Percentiles rank a stretch among this genome's conserved stretches.
Conservation (phyloP, 2,888 invertebrate genomes). For the Caenorhabditis doughertyi region DNA sequence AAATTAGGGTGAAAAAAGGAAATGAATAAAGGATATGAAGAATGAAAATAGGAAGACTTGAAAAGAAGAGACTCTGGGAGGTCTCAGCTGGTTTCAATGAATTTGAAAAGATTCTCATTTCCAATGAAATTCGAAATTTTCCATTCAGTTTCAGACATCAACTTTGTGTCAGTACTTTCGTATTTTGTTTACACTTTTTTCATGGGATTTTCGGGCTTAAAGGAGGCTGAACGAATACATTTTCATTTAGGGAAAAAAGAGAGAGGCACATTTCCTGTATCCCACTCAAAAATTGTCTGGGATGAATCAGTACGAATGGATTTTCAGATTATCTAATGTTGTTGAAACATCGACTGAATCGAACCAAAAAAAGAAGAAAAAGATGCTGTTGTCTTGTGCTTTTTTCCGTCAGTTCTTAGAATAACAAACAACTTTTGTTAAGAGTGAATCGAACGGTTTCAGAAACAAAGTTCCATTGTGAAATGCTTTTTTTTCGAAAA, state of each 20-base stretch:
- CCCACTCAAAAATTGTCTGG: conserved; percentile 14
- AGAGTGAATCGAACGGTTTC: no score
- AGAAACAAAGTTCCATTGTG: no score
- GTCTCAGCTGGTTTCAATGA: conserved; percentile 33
- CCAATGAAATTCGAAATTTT: conserved; percentile 5
- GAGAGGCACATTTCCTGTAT: conserved; percentile 12
- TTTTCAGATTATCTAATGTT: conserved; percentile 21
- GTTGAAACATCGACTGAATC: conserved; percentile 7
- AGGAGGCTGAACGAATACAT: conserved; percentile 4
- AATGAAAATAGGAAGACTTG: background rate
- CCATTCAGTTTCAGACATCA: conserved; percentile 31
- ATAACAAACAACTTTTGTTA: no score
- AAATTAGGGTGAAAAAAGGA: conserved; percentile 2
- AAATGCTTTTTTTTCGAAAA: no score
- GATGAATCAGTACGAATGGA: conserved; percentile 22
- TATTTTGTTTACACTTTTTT: conserved; percentile 34
- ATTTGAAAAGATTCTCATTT: conserved; percentile 4
- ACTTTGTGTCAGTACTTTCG: conserved; percentile 9
- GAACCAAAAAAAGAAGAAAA: no score
- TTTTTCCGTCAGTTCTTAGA: background rate
- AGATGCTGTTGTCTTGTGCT: no score
- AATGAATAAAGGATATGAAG: background rate
- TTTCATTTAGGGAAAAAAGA: background rate
- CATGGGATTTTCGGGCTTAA: conserved; percentile 26
- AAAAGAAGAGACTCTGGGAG: conserved; percentile 13